Evolutionary conservation across 2,113 vertebrate genomes (phyloP).

Genomic region (Mellivora capensis): DNA sequence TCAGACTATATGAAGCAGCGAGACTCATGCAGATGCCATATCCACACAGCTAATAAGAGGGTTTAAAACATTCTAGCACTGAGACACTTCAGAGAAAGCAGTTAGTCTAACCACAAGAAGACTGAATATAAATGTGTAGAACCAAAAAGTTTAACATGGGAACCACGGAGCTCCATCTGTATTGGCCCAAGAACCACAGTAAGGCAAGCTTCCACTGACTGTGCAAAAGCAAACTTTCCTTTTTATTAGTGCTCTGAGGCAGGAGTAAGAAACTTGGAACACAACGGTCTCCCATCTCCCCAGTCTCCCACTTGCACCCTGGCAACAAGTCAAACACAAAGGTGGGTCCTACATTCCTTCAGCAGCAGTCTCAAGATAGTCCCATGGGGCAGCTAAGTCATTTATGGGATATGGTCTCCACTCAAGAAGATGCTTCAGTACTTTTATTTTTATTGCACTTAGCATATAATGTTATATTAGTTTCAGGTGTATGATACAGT

Average conservation of each 20-base stretch:
- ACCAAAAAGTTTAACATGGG: not conserved
- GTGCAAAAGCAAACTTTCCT: not conserved
- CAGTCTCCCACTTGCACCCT: not conserved
- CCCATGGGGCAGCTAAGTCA: not conserved
- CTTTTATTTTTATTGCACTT: not conserved
- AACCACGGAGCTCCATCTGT: rapidly evolving
- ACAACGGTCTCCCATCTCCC: not conserved
- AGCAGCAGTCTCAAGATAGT: not conserved
- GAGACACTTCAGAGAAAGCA: not conserved
- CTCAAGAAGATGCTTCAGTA: not conserved
- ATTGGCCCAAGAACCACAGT: not conserved
- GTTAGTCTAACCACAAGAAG: not conserved
- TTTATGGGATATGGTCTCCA: not conserved
- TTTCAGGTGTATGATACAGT: not conserved
- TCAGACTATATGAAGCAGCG: not conserved
- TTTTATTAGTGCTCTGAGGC: not conserved
- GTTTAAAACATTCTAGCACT: not conserved
- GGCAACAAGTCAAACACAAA: not conserved
- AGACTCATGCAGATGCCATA: not conserved
- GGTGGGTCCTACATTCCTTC: not conserved
- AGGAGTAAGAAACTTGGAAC: not conserved
- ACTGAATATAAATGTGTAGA: not conserved
- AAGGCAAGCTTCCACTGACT: not conserved
- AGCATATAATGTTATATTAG: not conserved
- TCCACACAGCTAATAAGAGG: rapidly evolving